Evolutionary conservation across 2,888 invertebrate species (phyloP), one percentile per base, ranked within the genome.

Genomic region (Acanthopleura granulata): DNA sequence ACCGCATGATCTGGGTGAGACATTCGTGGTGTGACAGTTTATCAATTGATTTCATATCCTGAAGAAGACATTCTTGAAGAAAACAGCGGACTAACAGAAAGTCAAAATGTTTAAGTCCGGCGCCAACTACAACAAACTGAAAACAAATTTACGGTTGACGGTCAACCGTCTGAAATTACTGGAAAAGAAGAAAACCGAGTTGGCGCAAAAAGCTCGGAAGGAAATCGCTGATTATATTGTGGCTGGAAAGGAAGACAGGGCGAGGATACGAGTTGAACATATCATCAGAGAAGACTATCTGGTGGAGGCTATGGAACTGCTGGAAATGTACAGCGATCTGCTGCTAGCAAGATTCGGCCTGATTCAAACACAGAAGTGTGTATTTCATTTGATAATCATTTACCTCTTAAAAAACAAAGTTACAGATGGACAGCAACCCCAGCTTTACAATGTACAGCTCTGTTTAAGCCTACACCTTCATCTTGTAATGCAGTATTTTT

Each of bases 241-340:
- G 74, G 86, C 82, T 27, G 90, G 91, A 73, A 93, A 93, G 86
- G 90, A 91, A 75, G 93, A 93, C 79, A 84, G 93, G 81, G 99
- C 99, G 0, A 95, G 97, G 90, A 99, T 99, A 80, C 93, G 99
- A 40, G 99, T 99, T 15, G 99, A 99, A 91, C 97, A 98, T 86
- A 99, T 99, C 76, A 98, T 99, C 85, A 94, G 99, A 70, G 98
- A 99, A 91, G 99, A 99, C 91, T 99, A 99, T 90, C 93, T 99
- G 91, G 98, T 99, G 3, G 99, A 99, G 91, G 99, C 99, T 0
- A 97, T 99, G 95, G 99, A 99, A 92, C 93, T 99, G 77, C 94
- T 99, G 0, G 99, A 99, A 92, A 99, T 99, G 98, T 99, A 97
- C 89, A 99, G 99, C 91, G 99, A 99, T 91, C 92, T 99, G 73